Percentiles rank a stretch among this genome's conserved stretches.
These are phyloP conservation scores for Drosophila tristis DNA, from an alignment of 1,140 invertebrate genomes.

Conservation along the genomic window DNA sequence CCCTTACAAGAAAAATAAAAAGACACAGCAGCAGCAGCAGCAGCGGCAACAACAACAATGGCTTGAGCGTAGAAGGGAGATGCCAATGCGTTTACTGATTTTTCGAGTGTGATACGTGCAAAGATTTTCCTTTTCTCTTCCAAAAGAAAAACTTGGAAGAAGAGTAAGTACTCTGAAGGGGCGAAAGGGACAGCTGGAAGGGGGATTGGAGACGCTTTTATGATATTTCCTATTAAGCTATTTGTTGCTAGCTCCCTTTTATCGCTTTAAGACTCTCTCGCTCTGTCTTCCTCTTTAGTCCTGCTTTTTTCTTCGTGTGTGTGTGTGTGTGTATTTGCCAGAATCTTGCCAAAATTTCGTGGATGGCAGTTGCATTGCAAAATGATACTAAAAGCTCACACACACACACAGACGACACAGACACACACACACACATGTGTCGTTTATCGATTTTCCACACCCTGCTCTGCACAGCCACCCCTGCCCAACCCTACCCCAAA, in stretches of 20 bases:
- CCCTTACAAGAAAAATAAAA: conserved; percentile 45
- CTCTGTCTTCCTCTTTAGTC: conserved; percentile 4
- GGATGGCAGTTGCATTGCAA: conserved; percentile 71
- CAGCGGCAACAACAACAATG: conserved; percentile 31
- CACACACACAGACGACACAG: conserved; percentile 19
- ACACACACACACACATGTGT: conserved; percentile 41
- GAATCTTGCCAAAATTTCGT: conserved; percentile 48
- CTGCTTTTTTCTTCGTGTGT: conserved; percentile 37
- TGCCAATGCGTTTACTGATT: conserved; percentile 76
- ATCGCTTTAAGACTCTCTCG: conserved; percentile 23
- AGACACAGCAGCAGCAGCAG: conserved; percentile 17
- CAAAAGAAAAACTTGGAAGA: not conserved
- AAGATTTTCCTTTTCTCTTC: conserved; percentile 62
- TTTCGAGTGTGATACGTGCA: conserved; percentile 75
- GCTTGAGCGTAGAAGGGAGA: conserved; percentile 43
- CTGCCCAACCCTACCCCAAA: too few relatives aligned
- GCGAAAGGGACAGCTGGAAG: not conserved
- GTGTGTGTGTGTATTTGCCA: conserved; percentile 56
- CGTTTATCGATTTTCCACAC: conserved; percentile 73
- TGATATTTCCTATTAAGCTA: conserved; percentile 80
- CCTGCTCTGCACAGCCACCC: conserved; percentile 13
- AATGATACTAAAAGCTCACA: conserved; percentile 75
- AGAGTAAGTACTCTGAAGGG: not conserved
- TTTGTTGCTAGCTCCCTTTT: conserved; percentile 66
- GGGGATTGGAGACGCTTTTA: conserved; percentile 53